Base-by-base conservation (phyloP, 2,888 invertebrate species). In the Reticulitermes lucifugus region DNA sequence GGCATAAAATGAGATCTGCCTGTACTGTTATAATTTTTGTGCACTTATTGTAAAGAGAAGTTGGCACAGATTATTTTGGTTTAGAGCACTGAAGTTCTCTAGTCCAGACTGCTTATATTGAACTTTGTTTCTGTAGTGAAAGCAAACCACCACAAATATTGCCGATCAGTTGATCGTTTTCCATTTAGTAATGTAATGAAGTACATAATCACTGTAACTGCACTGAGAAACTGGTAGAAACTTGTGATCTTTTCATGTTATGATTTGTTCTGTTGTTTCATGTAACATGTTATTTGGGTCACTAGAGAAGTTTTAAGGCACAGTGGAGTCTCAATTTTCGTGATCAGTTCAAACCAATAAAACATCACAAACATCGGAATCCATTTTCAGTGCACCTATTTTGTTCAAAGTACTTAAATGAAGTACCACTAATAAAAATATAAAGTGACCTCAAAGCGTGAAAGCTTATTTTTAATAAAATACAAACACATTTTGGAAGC, bases 141-240 rank as follows among this genome's bases (percentile, higher is more conserved):
- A 46, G 21, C 4, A 73, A n/a, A n/a, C 10, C 25, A 22, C 35
- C 29, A 65, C 9, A 81, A 65, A 70, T 81, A 81, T 81, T 81
- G 70, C 81, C 29, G 81, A 81, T 81, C 65, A 43, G n/a, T 25
- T 65, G 81, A 81, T 81, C 81, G 43, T 59, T 81, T 81, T 70
- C 81, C 43, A 79, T 55, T 77, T 46, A 22, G 22, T 46, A 77
- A 77, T n/a, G 22, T 65, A 46, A 46, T 77, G n/a, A 21, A 41
- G n/a, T 77, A 77, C 41, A 41, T 14, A n/a, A 6, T 65, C n/a
- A 65, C 4, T 12, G 41, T 73, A 12, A 21, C 18, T 65, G n/a
- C 41, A 77, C n/a, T 77, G 46, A 46, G 46, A n/a, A 77, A 77
- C 51, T 77, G 43, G 77, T n/a, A 77, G n/a, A 43, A 18, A 46